Conservation (phyloP, 1,140 invertebrate species). For the Lordiphosa mommai region DNA sequence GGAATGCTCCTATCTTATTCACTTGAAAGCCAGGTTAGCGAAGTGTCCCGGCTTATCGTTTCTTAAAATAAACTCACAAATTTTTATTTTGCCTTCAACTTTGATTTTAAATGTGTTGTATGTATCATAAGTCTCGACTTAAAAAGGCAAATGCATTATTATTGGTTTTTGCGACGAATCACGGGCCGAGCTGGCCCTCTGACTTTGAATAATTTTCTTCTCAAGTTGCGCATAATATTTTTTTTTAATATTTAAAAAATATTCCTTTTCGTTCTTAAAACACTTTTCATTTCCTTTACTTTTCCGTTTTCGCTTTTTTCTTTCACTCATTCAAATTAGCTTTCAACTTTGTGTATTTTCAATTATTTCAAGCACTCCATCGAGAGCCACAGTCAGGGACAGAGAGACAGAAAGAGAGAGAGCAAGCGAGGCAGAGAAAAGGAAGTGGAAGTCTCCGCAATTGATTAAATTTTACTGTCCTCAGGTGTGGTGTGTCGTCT, state of each 20-base stretch:
- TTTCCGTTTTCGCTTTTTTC: not conserved
- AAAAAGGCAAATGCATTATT: no score
- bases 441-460: slow-evolving; percentile 37
- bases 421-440: not conserved
- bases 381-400: not conserved
- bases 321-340: slow-evolving; percentile 37
- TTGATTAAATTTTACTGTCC: slow-evolving; percentile 70
- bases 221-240: not conserved
- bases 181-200: no score
- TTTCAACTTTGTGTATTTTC: slow-evolving; percentile 49
- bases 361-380: slow-evolving; percentile 39
- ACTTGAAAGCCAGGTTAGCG: no score
- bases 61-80: no score
- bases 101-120: no score
- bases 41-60: no score
- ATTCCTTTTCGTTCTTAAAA: slow-evolving; percentile 27
- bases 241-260: not conserved
- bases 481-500: slow-evolving; percentile 49
- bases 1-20: no score
- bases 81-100: no score
- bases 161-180: no score
- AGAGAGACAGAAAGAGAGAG: not conserved
- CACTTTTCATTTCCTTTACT: slow-evolving; percentile 23
- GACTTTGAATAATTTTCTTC: no score
- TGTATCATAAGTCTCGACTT: no score